These are phyloP conservation scores for Todus mexicanus DNA, from an alignment of 2,797 vertebrate genomes.

Conservation along the genomic window DNA sequence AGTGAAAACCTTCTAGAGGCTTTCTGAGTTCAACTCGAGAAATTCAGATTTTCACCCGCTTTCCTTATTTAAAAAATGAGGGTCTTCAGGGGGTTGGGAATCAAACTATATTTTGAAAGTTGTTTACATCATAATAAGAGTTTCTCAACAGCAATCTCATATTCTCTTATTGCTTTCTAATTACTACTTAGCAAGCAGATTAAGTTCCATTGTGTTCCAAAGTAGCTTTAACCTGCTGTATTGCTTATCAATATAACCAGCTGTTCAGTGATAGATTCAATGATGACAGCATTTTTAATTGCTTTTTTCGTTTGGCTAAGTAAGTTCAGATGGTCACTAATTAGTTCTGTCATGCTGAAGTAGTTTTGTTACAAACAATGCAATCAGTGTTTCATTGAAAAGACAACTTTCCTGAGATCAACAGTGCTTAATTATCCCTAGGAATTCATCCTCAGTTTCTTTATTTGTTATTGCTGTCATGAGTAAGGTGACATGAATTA, in stretches of 20 bases:
- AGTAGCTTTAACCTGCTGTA: constrained; percentile 80
- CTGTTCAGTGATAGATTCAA: constrained; percentile 79
- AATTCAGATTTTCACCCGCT: neutral
- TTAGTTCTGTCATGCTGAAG: constrained; percentile 86
- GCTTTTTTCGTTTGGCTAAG: constrained; percentile 84
- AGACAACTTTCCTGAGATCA: constrained; percentile 74
- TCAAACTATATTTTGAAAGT: constrained; percentile 58
- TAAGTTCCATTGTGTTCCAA: constrained; percentile 78
- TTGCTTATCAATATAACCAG: constrained; percentile 87
- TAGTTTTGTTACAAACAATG: constrained; percentile 80
- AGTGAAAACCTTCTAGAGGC: neutral
- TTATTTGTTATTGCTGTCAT: constrained; percentile 71
- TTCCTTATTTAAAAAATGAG: neutral
- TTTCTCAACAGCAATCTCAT: constrained; percentile 70
- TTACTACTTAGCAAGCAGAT: constrained; percentile 81
- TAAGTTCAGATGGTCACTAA: constrained; percentile 92
- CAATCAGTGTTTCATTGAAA: constrained; percentile 78
- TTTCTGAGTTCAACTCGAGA: neutral
- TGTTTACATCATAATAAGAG: constrained; percentile 73
- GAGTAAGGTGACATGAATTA: constrained; percentile 72
- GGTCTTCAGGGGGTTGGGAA: neutral
- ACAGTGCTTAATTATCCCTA: constrained; percentile 74
- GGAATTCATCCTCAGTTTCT: constrained; percentile 69
- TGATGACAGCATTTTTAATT: constrained; percentile 85
- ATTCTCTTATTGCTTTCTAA: constrained; percentile 75